Percentiles rank a stretch among this genome's conserved stretches.
These are phyloP conservation scores for Aspiorhynchus laticeps DNA, from an alignment of 2,113 vertebrate genomes.

Conservation along the genomic window DNA sequence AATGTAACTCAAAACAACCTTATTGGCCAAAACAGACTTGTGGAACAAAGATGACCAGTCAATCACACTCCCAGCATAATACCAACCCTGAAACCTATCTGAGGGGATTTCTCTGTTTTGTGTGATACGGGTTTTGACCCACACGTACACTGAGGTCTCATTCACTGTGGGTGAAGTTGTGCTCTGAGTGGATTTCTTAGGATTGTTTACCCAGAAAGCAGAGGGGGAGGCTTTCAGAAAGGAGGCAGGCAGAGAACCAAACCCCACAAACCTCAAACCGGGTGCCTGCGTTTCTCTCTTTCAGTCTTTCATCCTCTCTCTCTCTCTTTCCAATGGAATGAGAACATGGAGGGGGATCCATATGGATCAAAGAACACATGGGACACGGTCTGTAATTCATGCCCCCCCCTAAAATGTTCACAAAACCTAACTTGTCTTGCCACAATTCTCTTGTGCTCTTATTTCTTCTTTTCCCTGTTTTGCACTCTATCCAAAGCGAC, in stretches of 20 bases:
- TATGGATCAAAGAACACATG: slow-evolving; percentile 27
- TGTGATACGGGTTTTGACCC: slow-evolving; percentile 42
- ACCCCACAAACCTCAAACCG: slow-evolving; percentile 43
- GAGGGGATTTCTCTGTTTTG: slow-evolving; percentile 29
- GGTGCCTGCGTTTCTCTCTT: slow-evolving; percentile 36
- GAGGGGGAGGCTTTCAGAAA: slow-evolving; percentile 45
- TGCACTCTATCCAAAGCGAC: not conserved
- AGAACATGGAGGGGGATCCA: slow-evolving; percentile 25
- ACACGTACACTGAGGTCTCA: slow-evolving; percentile 31
- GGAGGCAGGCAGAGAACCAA: slow-evolving; percentile 41
- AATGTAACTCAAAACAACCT: slow-evolving; percentile 36
- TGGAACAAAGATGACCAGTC: slow-evolving; percentile 14
- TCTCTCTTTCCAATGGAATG: slow-evolving; percentile 39
- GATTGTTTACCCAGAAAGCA: slow-evolving; percentile 53
- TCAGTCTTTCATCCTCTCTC: slow-evolving; percentile 5
- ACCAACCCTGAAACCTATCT: not conserved
- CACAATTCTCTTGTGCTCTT: not conserved
- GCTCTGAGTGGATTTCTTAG: slow-evolving; percentile 41
- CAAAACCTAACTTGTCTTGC: not conserved
- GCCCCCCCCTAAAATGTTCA: not conserved
- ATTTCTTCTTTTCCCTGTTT: not conserved
- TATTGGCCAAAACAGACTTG: not conserved
- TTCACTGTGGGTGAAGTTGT: slow-evolving; percentile 40
- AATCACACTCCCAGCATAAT: slow-evolving; percentile 1
- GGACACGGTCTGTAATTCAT: slow-evolving; percentile 7